These are phyloP conservation scores for Candidula unifasciata DNA, from an alignment of 2,888 invertebrate genomes.

Conservation along the genomic window DNA sequence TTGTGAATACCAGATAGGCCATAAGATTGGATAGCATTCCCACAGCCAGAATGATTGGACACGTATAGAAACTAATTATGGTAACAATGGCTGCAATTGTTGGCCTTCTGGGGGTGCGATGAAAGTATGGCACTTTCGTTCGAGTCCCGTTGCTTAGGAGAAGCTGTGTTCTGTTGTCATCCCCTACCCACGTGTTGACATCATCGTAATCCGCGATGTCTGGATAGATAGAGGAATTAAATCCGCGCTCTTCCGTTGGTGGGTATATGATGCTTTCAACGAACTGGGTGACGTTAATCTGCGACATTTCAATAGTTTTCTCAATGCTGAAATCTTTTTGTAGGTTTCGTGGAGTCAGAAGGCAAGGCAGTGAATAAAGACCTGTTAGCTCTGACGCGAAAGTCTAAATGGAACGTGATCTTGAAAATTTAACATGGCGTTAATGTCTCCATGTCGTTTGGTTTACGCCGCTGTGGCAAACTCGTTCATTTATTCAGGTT, in stretches of 20 bases:
- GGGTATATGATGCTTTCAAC: slow-evolving; percentile 18
- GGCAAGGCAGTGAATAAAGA: too few relatives aligned
- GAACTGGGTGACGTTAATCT: not conserved
- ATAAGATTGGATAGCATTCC: slow-evolving; percentile 87
- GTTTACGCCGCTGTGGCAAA: too few relatives aligned
- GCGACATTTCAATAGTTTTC: not conserved
- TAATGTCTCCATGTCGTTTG: too few relatives aligned
- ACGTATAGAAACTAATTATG: slow-evolving; percentile 81
- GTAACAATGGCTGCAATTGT: not conserved
- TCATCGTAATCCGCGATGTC: not conserved
- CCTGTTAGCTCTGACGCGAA: too few relatives aligned
- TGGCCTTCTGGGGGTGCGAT: not conserved
- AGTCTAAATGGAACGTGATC: too few relatives aligned
- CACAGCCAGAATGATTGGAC: slow-evolving; percentile 84
- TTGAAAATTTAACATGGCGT: too few relatives aligned
- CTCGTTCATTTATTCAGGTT: too few relatives aligned
- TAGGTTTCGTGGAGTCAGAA: too few relatives aligned
- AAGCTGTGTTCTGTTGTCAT: slow-evolving; percentile 23
- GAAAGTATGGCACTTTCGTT: not conserved
- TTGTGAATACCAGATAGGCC: slow-evolving; percentile 86
- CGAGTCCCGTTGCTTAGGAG: slow-evolving; percentile 12
- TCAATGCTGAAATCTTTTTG: too few relatives aligned
- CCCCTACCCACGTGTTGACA: too few relatives aligned
- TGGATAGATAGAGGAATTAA: not conserved
- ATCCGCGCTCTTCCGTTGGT: not conserved